Conservation (phyloP, 2,797 vertebrate species). For the Manis crassicaudata region DNA sequence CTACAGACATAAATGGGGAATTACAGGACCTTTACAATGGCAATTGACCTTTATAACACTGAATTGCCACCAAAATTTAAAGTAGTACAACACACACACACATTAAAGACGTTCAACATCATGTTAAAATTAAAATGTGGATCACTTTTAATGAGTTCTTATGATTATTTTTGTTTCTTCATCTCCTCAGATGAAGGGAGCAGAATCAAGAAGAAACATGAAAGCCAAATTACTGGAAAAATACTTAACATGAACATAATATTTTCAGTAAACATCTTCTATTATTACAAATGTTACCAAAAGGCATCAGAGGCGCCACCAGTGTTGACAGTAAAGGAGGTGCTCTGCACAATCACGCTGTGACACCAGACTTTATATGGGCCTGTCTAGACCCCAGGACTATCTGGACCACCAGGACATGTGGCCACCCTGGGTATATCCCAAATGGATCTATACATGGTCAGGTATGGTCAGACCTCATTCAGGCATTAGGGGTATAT, state of each 20-base stretch:
- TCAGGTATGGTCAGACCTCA: not conserved
- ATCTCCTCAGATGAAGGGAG: constrained; percentile 72
- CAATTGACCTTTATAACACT: constrained; percentile 72
- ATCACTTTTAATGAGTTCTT: constrained; percentile 75
- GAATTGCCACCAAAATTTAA: constrained; percentile 74
- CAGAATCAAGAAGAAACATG: constrained; percentile 66
- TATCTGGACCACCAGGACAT: not conserved
- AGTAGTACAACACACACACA: constrained; percentile 72
- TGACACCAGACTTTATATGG: not conserved
- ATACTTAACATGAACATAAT: constrained; percentile 77
- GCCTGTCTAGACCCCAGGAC: not conserved
- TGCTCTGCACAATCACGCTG: not conserved
- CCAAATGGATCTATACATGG: not conserved
- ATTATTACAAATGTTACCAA: constrained; percentile 82
- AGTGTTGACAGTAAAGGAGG: not conserved
- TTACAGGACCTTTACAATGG: constrained; percentile 77
- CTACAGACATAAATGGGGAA: constrained; percentile 80
- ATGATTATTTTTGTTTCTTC: constrained; percentile 58
- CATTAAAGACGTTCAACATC: constrained; percentile 62
- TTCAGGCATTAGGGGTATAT: not conserved
- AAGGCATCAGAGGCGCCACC: constrained; percentile 66
- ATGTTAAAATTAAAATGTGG: constrained; percentile 83
- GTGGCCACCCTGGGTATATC: not conserved
- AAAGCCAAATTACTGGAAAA: constrained; percentile 77
- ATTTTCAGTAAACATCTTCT: constrained; percentile 78